Conservation (phyloP, 2,113 vertebrate genomes). For the human region DNA sequence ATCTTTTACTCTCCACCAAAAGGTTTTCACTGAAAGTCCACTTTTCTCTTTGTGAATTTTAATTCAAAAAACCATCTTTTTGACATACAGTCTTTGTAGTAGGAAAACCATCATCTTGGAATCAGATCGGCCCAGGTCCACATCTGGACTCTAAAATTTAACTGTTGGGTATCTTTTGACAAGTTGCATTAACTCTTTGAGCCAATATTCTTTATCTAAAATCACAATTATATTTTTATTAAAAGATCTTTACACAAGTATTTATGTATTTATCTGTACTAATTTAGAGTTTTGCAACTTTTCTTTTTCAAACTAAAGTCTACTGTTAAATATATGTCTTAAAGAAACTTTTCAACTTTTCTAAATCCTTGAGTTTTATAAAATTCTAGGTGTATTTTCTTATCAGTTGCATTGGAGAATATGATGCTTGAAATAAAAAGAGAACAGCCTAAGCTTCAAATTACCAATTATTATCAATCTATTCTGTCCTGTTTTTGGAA, state of each 20-base stretch:
- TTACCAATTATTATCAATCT: neutral
- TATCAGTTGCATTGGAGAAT: neutral
- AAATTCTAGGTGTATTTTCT: neutral
- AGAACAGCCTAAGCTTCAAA: neutral
- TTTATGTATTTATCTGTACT: neutral
- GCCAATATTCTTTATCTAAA: neutral
- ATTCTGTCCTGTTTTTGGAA: neutral
- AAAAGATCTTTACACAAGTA: neutral
- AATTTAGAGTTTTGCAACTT: neutral
- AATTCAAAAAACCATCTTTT: neutral
- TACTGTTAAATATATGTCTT: neutral
- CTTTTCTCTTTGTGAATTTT: slow-evolving; percentile 26
- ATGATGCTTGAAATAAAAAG: neutral
- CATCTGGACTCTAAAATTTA: neutral
- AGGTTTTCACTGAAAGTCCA: neutral
- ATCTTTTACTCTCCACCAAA: slow-evolving; percentile 18
- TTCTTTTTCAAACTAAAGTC: neutral
- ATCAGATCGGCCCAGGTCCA: neutral
- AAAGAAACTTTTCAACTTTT: neutral
- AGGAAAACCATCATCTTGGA: neutral
- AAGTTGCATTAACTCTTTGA: neutral
- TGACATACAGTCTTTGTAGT: neutral
- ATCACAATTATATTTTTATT: neutral
- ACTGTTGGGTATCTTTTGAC: neutral
- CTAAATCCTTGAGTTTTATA: neutral